Evolutionary conservation across 2,113 vertebrate species (phyloP), one percentile per base, ranked within the genome.

Genomic region (Stegastes partitus): DNA sequence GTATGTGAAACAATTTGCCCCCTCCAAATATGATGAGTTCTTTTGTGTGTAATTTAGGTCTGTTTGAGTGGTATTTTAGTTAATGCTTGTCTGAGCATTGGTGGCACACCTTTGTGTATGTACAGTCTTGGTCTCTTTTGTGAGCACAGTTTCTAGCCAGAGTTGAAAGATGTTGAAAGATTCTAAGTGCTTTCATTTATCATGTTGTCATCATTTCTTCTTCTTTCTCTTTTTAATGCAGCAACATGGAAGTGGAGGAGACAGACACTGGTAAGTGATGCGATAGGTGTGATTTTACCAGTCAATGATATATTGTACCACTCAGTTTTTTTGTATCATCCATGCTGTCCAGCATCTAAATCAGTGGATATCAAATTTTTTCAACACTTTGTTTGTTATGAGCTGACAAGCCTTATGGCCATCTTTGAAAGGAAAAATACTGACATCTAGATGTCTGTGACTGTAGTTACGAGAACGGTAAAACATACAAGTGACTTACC

Each of bases 191-290:
- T 21, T 62, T 56, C 5, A 26, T 11, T 53, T 2, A 1, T 71
- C 8, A 28, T 47, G 3, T 10, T 28, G 26, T 64, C 23, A 49
- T 62, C n/a, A 54, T 85, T 66, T 85, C 14, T 50, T 81, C 57
- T 84, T 44, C 92, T 50, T 84, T 55, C 63, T 66, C 37, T 74
- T 42, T 89, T 72, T 15, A 83, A 88, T 67, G 76, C 94, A 95
- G 95, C 92, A 95, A 89, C 88, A 90, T 92, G 93, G 95, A 95
- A 66, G 90, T 89, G 58, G 92, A 94, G 70, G 93, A 94, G 49
- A 89, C 91, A 89, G 93, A 94, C 68, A 64, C 90, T 16, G 92
- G 94, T 94, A 87, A 92, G 92, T 92, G 64, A 74, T 50, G 57
- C 63, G 8, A 77, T 55, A 8, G 8, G 16, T 34, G 18, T 68